Conservation (phyloP, 30 jellyfish, hydroid and myxozoan genomes). For the Rhopilema esculentum region DNA sequence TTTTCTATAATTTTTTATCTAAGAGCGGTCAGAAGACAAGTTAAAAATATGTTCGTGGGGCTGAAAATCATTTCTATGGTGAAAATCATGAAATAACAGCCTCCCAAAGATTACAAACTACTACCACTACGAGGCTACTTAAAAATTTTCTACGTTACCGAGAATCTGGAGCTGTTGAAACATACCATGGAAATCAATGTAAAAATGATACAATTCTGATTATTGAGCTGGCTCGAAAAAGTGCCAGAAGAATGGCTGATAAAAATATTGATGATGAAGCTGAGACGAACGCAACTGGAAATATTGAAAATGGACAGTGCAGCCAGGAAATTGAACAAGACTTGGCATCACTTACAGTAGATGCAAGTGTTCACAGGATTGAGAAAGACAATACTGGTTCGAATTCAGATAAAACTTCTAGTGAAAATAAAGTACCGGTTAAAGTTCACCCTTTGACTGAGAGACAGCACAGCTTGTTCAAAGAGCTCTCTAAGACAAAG, state of each 20-base stretch:
- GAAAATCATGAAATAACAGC: too few species aligned
- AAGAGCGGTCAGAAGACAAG: too few species aligned
- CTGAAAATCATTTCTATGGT: too few species aligned
- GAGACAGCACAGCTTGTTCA: slow-evolving; percentile 60
- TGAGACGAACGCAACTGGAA: not conserved
- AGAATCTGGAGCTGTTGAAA: too few species aligned
- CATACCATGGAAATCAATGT: too few species aligned
- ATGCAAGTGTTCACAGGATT: not conserved
- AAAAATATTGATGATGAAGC: not conserved
- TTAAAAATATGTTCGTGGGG: too few species aligned
- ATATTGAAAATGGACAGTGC: not conserved
- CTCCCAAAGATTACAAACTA: too few species aligned
- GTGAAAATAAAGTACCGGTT: slow-evolving; percentile 1
- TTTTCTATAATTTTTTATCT: too few species aligned
- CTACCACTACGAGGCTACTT: too few species aligned
- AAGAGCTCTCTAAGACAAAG: slow-evolving; percentile 38
- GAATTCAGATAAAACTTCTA: not conserved
- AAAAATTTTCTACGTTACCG: too few species aligned
- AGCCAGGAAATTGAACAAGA: not conserved
- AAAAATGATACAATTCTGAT: too few species aligned
- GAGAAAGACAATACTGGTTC: not conserved
- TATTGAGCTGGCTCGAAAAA: too few species aligned
- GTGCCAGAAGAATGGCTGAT: not conserved
- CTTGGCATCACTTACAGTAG: not conserved
- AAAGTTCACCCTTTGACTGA: slow-evolving; percentile 63